phyloP scores from a whole-genome alignment of 2,888 invertebrate species.

The Cryptops parisi region DNA sequence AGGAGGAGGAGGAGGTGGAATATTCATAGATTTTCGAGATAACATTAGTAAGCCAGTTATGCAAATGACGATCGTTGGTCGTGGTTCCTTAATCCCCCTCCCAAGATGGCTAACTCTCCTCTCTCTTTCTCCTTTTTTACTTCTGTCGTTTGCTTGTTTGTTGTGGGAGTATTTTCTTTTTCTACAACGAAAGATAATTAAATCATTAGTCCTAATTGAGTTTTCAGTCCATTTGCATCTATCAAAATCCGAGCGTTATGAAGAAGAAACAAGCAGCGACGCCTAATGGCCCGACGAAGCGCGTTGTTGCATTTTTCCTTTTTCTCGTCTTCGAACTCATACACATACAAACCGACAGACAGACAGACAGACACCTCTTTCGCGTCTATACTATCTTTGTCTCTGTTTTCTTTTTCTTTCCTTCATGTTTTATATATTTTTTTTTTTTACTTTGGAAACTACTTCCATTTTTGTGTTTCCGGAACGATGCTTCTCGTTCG shows the following conservation, averaged over 20 bases:
- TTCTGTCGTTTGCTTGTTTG: neutral
- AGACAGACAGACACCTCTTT: no score
- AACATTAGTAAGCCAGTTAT: constrained; percentile 20
- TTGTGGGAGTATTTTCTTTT: no score
- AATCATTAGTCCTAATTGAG: constrained; percentile 20
- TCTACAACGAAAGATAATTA: constrained; percentile 21
- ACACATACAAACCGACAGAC: no score
- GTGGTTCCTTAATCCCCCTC: no score
- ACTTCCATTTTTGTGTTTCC: constrained; percentile 10
- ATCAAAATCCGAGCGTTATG: constrained; percentile 16
- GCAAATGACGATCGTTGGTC: constrained; percentile 19
- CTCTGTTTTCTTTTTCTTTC: constrained; percentile 8
- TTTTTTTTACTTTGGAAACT: constrained; percentile 22
- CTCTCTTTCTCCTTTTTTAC: neutral
- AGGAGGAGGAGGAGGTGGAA: constrained; percentile 15
- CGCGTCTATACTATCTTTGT: no score
- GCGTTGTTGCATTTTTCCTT: no score
- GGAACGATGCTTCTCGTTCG: neutral
- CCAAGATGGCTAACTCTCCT: no score
- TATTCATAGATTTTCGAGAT: constrained; percentile 20
- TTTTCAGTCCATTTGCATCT: constrained; percentile 20
- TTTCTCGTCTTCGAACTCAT: no score
- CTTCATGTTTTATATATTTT: constrained; percentile 2
- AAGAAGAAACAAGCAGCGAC: constrained; percentile 11
- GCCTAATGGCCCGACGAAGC: neutral